phyloP scores from a whole-genome alignment of 2,113 vertebrate species.

The Scomber scombrus region DNA sequence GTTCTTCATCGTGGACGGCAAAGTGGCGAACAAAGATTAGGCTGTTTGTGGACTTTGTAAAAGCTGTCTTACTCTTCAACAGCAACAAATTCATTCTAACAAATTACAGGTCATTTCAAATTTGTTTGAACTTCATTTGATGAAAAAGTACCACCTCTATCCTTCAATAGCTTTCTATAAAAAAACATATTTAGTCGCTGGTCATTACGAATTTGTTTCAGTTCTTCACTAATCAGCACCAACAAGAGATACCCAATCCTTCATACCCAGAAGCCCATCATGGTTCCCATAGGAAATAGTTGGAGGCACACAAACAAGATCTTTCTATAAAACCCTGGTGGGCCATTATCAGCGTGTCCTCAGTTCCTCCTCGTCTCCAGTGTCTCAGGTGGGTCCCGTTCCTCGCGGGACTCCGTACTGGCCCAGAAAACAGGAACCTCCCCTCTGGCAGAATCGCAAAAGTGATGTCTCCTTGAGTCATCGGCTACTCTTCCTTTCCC shows the following conservation, averaged over 20 bases:
- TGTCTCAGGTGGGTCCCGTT: conserved; percentile 25
- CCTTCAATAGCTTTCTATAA: too few species aligned
- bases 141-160: too few species aligned
- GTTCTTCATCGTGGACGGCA: too few species aligned
- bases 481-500: neutral
- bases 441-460: conserved; percentile 16
- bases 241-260: neutral
- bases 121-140: too few species aligned
- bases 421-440: conserved; percentile 35
- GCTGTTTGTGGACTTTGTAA: too few species aligned
- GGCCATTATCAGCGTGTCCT: conserved; percentile 37
- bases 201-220: conserved; percentile 4
- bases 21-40: too few species aligned
- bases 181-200: neutral
- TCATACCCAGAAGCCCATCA: conserved; percentile 19
- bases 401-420: conserved; percentile 13
- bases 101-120: too few species aligned
- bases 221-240: neutral
- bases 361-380: conserved; percentile 7
- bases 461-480: conserved; percentile 1
- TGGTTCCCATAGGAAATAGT: conserved; percentile 32
- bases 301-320: conserved; percentile 61
- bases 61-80: too few species aligned
- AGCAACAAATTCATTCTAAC: too few species aligned
- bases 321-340: conserved; percentile 50